Evolutionary conservation across 2,888 invertebrate species (phyloP).

Genomic region (Bellardia pandia): DNA sequence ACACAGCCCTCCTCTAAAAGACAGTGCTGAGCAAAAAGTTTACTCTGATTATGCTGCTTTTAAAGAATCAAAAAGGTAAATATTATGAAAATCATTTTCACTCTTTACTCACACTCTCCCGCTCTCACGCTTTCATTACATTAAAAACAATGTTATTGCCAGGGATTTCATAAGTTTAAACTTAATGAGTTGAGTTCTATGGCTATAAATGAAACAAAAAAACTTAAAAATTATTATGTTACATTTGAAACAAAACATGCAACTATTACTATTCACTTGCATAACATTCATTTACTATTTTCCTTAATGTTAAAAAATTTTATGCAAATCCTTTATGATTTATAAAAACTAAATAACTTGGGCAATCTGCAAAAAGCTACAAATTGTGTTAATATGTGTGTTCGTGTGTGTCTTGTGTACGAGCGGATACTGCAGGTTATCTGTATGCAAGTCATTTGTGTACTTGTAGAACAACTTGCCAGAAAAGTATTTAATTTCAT

Average conservation of each 20-base stretch:
- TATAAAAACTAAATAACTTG: background rate
- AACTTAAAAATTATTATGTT: slow-evolving; percentile 7
- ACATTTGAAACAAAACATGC: background rate
- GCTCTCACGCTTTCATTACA: background rate
- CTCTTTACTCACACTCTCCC: background rate
- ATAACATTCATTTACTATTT: slow-evolving; percentile 35
- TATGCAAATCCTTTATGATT: slow-evolving; percentile 26
- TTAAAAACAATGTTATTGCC: background rate
- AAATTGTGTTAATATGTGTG: background rate
- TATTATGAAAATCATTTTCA: background rate
- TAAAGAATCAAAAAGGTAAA: slow-evolving; percentile 22
- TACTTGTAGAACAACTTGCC: slow-evolving; percentile 25
- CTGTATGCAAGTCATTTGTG: background rate
- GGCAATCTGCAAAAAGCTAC: background rate
- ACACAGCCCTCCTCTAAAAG: background rate
- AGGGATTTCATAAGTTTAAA: background rate
- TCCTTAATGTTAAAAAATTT: slow-evolving; percentile 13
- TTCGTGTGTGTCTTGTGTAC: background rate
- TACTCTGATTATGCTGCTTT: slow-evolving; percentile 2
- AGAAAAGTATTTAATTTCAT: slow-evolving; percentile 61
- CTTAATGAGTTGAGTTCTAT: slow-evolving; percentile 18
- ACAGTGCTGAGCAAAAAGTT: background rate
- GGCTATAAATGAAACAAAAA: too few relatives aligned
- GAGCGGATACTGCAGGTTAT: slow-evolving; percentile 25
- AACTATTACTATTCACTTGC: background rate